A percentile compares a stretch with the other conserved stretches of the same genome.
These are phyloP conservation scores for Cydia splendana DNA, from an alignment of 1,140 invertebrate species.

Conservation along the genomic window DNA sequence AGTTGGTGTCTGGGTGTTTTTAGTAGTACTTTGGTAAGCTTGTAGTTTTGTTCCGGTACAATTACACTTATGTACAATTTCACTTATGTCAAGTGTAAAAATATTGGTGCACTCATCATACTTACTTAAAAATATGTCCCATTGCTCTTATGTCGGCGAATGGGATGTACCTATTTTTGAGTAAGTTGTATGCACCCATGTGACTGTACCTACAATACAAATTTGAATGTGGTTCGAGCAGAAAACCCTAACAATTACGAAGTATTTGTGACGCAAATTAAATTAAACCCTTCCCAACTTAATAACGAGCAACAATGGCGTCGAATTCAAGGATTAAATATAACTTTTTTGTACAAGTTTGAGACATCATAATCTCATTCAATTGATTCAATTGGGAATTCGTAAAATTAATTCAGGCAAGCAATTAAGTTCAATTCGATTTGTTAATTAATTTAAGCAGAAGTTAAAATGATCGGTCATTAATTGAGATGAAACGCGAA, in stretches of 20 bases:
- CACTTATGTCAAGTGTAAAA: too few species aligned
- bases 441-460: background rate
- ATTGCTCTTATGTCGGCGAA: too few species aligned
- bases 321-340: background rate
- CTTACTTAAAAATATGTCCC: too few species aligned
- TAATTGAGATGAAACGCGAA: background rate
- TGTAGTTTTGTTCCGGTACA: too few species aligned
- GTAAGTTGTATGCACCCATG: too few species aligned
- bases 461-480: background rate
- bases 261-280: slow-evolving; percentile 8
- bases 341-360: background rate
- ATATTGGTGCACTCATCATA: too few species aligned
- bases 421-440: background rate
- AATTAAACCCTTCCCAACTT: background rate
- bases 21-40: too few species aligned
- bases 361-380: background rate
- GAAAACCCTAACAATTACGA: background rate
- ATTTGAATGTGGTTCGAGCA: background rate
- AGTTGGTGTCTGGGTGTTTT: too few species aligned
- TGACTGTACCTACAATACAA: too few species aligned
- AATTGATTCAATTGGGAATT: too few species aligned
- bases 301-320: background rate
- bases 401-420: background rate
- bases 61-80: too few species aligned
- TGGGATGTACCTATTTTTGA: too few species aligned